Conservation (phyloP, 2,113 vertebrate species). For the Jacana jacana region DNA sequence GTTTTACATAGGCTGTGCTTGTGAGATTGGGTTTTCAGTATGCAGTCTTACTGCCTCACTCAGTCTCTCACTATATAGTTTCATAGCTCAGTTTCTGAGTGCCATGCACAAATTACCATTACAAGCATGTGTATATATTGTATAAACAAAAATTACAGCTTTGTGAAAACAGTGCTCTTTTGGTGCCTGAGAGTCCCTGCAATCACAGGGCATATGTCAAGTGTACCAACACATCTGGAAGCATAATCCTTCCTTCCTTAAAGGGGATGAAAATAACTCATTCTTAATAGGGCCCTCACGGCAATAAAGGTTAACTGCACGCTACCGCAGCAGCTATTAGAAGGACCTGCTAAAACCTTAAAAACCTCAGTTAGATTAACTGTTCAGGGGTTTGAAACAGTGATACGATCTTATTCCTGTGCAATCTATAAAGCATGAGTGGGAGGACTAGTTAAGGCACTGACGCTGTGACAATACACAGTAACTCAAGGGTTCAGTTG, state of each 20-base stretch:
- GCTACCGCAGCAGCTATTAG: conserved; percentile 1
- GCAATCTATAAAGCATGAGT: neutral
- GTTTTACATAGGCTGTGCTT: neutral
- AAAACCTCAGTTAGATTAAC: conserved; percentile 56
- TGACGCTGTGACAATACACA: neutral
- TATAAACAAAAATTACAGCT: conserved; percentile 18
- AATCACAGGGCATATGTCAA: conserved; percentile 50
- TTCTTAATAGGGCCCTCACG: conserved; percentile 42
- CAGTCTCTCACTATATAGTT: neutral
- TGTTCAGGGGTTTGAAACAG: conserved; percentile 9
- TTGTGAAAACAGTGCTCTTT: neutral
- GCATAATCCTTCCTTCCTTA: conserved; percentile 31
- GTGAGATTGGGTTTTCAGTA: neutral
- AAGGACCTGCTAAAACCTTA: conserved; percentile 49
- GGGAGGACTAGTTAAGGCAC: neutral
- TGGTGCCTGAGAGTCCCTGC: neutral
- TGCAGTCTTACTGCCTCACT: neutral
- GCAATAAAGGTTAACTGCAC: conserved; percentile 65
- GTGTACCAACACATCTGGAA: conserved; percentile 50
- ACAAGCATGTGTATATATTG: neutral
- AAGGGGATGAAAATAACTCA: conserved; percentile 27
- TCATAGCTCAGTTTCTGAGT: neutral
- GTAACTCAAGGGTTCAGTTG: conserved; percentile 14
- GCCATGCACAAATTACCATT: conserved; percentile 13
- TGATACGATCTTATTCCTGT: neutral